These are phyloP conservation scores for Aplochiton taeniatus DNA, from an alignment of 2,797 vertebrate species.

Conservation along the genomic window DNA sequence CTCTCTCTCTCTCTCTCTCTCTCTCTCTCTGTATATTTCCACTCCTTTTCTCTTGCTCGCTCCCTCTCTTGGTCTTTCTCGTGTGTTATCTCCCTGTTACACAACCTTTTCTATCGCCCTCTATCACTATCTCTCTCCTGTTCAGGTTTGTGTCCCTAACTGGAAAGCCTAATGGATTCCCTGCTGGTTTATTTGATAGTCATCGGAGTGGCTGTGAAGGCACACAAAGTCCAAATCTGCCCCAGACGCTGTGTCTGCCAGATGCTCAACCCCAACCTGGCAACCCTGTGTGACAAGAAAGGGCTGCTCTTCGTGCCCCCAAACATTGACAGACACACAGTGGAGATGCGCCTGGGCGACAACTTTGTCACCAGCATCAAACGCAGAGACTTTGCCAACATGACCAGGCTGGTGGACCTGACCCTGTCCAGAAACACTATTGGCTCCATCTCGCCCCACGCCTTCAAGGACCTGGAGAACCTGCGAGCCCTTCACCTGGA, in stretches of 20 bases:
- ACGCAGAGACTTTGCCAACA: conserved; percentile 96
- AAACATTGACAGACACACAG: conserved; percentile 96
- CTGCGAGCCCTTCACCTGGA: conserved; percentile 95
- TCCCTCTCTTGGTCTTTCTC: not conserved
- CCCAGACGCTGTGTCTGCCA: conserved; percentile 98
- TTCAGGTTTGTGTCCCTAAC: conserved; percentile 84
- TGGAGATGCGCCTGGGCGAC: conserved; percentile 94
- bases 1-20: not conserved
- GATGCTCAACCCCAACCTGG: conserved; percentile 94
- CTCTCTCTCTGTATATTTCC: not conserved
- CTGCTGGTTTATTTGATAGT: conserved; percentile 93
- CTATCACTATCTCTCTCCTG: conserved; percentile 30
- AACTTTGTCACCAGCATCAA: conserved; percentile 97
- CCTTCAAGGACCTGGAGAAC: conserved; percentile 95
- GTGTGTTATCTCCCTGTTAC: too few relatives aligned
- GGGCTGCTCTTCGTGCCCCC: conserved; percentile 96
- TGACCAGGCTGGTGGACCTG: conserved; percentile 97
- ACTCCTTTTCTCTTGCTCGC: not conserved
- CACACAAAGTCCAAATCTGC: conserved; percentile 93
- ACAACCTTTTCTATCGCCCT: not conserved
- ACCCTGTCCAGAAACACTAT: conserved; percentile 97
- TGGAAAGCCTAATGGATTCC: conserved; percentile 90
- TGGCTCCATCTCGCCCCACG: conserved; percentile 90
- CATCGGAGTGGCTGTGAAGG: conserved; percentile 85
- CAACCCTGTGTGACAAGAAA: conserved; percentile 98